Evolutionary conservation across 2,888 invertebrate genomes (phyloP).

Genomic region (Macrophya annulata): DNA sequence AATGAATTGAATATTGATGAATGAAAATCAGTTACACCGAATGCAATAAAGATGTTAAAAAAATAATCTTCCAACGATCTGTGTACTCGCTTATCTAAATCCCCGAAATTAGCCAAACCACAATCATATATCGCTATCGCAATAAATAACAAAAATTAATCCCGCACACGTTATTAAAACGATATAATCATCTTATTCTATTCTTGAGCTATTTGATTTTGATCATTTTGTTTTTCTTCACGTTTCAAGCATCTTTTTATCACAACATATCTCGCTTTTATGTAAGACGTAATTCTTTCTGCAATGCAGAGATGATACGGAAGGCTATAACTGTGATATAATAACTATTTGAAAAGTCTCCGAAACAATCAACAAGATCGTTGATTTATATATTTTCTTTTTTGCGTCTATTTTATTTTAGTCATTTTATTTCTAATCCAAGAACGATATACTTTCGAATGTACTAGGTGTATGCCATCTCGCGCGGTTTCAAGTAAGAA

Average conservation of each 20-base stretch:
- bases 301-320: neutral
- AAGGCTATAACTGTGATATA: neutral
- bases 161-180: neutral
- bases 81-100: neutral
- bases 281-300: too few species aligned
- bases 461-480: too few species aligned
- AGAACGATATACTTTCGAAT: too few species aligned
- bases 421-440: neutral
- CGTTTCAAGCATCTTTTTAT: neutral
- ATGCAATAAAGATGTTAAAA: neutral
- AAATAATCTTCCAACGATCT: neutral
- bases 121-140: neutral
- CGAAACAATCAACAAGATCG: neutral
- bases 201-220: neutral
- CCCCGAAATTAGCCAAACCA: neutral
- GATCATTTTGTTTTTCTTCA: neutral
- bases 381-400: neutral
- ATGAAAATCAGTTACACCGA: neutral
- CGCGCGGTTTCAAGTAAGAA: too few species aligned
- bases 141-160: neutral
- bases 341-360: neutral
- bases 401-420: too few species aligned
- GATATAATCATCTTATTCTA: neutral
- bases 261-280: neutral
- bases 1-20: neutral